Conservation (phyloP, 2,797 vertebrate species). For the Ispidina picta region DNA sequence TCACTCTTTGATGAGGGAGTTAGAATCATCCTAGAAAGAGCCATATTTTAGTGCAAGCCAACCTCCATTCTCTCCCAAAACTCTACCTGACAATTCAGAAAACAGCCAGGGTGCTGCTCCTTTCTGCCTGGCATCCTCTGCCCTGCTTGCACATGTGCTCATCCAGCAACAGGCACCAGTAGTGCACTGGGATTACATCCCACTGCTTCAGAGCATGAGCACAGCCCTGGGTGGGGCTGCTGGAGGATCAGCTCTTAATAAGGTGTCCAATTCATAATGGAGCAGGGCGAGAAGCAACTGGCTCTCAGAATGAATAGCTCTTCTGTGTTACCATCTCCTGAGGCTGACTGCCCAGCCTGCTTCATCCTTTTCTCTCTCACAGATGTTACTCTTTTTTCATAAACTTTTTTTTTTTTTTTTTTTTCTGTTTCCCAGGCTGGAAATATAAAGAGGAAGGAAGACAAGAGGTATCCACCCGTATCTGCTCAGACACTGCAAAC, state of each 20-base stretch:
- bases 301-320: conserved; percentile 51
- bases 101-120: neutral
- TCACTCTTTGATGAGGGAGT: neutral
- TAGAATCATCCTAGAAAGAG: neutral
- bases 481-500: neutral
- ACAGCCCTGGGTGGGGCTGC: conserved; percentile 50
- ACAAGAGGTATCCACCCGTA: neutral
- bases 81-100: neutral
- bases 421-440: neutral
- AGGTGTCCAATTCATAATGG: conserved; percentile 60
- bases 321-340: conserved; percentile 56
- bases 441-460: conserved; percentile 47
- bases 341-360: neutral
- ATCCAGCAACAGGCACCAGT: conserved; percentile 9
- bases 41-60: neutral
- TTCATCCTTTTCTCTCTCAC: conserved; percentile 18
- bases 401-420: neutral
- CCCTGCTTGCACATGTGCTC: neutral
- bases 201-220: neutral
- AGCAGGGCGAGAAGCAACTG: conserved; percentile 49
- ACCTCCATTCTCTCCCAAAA: neutral
- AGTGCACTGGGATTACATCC: conserved; percentile 3
- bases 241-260: conserved; percentile 46
- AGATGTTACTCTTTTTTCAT: conserved; percentile 4
- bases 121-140: neutral